These are phyloP conservation scores for Bimastos eiseni DNA, from an alignment of 2,888 invertebrate genomes.

Conservation along the genomic window DNA sequence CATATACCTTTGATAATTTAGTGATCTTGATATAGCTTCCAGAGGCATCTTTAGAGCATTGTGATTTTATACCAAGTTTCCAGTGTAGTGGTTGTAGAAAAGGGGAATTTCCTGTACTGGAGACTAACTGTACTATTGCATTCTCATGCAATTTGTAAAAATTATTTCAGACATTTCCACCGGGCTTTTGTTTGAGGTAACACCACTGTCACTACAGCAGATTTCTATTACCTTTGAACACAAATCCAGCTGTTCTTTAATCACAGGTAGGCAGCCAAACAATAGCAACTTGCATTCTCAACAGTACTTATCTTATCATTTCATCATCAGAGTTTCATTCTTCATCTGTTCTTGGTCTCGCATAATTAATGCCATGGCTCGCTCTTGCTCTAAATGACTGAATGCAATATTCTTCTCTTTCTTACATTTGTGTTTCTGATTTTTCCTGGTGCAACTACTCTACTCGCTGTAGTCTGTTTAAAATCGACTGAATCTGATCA, in stretches of 20 bases:
- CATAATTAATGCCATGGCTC: neutral
- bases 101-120: neutral
- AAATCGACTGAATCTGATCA: neutral
- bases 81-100: neutral
- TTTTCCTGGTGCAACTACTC: neutral
- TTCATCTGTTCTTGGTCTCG: neutral
- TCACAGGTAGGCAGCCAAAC: neutral
- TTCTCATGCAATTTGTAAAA: neutral
- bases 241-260: conserved; percentile 8
- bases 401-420: neutral
- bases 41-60: neutral
- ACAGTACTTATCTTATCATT: neutral
- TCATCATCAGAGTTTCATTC: neutral
- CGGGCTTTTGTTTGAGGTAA: conserved; percentile 3
- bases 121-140: neutral
- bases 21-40: neutral
- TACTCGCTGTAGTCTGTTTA: neutral
- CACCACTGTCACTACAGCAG: conserved; percentile 2
- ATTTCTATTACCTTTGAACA: neutral
- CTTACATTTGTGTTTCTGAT: neutral
- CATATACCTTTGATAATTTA: neutral
- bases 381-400: neutral
- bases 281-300: neutral
- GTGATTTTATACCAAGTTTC: neutral
- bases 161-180: neutral